These are phyloP conservation scores for Strigamia maritima DNA, from an alignment of 2,888 invertebrate species.

Conservation along the genomic window DNA sequence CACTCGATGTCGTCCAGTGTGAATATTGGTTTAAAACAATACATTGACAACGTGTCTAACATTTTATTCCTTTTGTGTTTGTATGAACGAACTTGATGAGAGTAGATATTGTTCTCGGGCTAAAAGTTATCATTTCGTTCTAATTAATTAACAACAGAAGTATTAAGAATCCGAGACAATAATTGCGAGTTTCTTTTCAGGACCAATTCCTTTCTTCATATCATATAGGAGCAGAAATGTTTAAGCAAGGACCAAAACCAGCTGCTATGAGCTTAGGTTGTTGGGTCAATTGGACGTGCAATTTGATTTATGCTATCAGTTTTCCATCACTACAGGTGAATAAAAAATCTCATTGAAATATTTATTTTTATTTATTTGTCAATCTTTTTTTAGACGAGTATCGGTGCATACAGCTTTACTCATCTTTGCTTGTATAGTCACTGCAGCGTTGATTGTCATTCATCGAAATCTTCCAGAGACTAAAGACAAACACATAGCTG, in stretches of 20 bases:
- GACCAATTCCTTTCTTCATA: constrained; percentile 48
- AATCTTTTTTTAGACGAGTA: constrained; percentile 57
- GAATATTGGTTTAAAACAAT: not conserved
- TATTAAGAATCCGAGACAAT: not conserved
- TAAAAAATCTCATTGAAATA: not conserved
- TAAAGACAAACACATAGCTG: constrained; percentile 39
- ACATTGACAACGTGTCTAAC: not conserved
- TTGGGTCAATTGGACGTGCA: constrained; percentile 81
- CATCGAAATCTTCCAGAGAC: constrained; percentile 52
- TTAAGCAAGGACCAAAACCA: constrained; percentile 78
- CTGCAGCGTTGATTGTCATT: constrained; percentile 60
- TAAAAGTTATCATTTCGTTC: too few relatives aligned
- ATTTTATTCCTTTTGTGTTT: not conserved
- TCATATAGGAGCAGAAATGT: constrained; percentile 65
- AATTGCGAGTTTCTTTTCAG: constrained; percentile 37
- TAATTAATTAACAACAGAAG: too few relatives aligned
- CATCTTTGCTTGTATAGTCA: constrained; percentile 64
- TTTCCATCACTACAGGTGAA: constrained; percentile 55
- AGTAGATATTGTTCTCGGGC: too few relatives aligned
- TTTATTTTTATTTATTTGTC: constrained; percentile 57
- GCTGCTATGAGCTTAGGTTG: constrained; percentile 83
- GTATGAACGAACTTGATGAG: not conserved
- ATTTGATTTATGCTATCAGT: constrained; percentile 77
- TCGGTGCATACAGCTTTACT: constrained; percentile 73
- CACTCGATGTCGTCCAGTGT: not conserved